Evolutionary conservation across 2,113 vertebrate species (phyloP).

Genomic region (human): GRCh38 chr12:42070001-42070500

Average conservation of each 20-base stretch:
- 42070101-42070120: slow-evolving; percentile 90
- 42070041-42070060: slow-evolving; percentile 91
- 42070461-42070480: slow-evolving; percentile 87
- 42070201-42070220: no score
- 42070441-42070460: slow-evolving; percentile 92
- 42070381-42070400: slow-evolving; percentile 90
- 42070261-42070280: no score
- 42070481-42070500: slow-evolving; percentile 87
- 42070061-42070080: slow-evolving; percentile 97
- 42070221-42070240: no score
- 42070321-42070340: slow-evolving; percentile 90
- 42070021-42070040: slow-evolving; percentile 89
- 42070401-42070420: slow-evolving; percentile 92
- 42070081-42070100: slow-evolving; percentile 87
- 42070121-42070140: slow-evolving; percentile 86
- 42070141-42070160: no score
- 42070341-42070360: slow-evolving; percentile 94
- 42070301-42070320: no score
- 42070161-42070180: no score
- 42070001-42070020: slow-evolving; percentile 96
- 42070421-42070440: slow-evolving; percentile 94
- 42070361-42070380: slow-evolving; percentile 85
- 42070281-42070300: no score
- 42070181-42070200: no score
- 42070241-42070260: no score